phyloP scores from a whole-genome alignment of 2,113 vertebrate species.

The Thryonomys swinderianus region DNA sequence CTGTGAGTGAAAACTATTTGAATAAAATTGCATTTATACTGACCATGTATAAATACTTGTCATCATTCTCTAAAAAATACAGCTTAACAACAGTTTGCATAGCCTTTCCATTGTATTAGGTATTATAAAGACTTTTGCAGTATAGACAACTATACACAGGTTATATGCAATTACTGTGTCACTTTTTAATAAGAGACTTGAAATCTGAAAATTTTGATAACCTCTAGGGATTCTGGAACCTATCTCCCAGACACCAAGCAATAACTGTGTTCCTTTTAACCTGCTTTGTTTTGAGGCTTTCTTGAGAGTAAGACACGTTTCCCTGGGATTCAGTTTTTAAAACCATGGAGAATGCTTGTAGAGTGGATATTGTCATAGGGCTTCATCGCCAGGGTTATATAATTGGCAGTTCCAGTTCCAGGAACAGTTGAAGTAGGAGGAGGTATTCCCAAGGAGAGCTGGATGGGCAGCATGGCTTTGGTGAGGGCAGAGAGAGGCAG shows the following conservation, averaged over 20 bases:
- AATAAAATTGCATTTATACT: background rate
- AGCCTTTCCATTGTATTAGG: background rate
- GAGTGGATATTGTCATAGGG: background rate
- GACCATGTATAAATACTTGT: background rate
- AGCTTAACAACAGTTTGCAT: background rate
- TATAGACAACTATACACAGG: background rate
- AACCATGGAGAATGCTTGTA: background rate
- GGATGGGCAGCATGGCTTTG: background rate
- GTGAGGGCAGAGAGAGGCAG: no score
- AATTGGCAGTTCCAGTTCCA: background rate
- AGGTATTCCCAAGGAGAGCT: background rate
- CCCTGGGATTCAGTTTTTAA: background rate
- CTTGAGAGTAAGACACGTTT: background rate
- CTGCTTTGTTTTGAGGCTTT: background rate
- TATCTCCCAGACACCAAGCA: background rate
- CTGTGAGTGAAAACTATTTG: background rate
- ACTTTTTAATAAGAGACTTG: background rate
- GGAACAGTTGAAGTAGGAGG: background rate
- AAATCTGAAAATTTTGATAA: background rate
- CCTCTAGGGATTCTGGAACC: background rate
- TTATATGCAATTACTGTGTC: background rate
- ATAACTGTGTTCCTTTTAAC: background rate
- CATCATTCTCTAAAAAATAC: background rate
- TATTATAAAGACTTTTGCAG: background rate
- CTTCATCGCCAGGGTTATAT: background rate